Base-by-base conservation (phyloP, 2,888 invertebrate genomes). In the Trisateles emortualis region DNA sequence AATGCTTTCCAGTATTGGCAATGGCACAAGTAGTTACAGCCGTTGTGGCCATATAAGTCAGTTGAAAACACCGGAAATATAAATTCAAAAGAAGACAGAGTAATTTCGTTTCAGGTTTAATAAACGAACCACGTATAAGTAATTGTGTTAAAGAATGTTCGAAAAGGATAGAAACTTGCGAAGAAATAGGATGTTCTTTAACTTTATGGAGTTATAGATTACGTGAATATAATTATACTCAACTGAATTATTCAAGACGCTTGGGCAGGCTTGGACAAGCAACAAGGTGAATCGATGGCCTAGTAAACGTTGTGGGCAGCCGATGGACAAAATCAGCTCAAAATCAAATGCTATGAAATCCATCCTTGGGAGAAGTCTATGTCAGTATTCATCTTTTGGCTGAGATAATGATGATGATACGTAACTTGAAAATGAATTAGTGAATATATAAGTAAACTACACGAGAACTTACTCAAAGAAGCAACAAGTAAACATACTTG, bases 401-500 rank as follows among this genome's bases (percentile, higher is more conserved):
- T n/a, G n/a, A n/a, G n/a, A n/a, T n/a, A n/a, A n/a, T n/a, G n/a
- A n/a, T n/a, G n/a, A n/a, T n/a, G n/a, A n/a, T n/a, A n/a, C n/a
- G n/a, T n/a, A n/a, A n/a, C n/a, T n/a, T n/a, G n/a, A n/a, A n/a
- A 3, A 8, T 6, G 26, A 26, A 6, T 26, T 26, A 26, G 26
- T 26, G 26, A 26, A 26, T 8, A 8, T 5, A 22, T 66, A 29
- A 16, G 70, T 76, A 77, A 81, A 79, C 71, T 6, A 26, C 26
- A 26, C 8, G 4, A 26, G 26, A 26, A 26, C 8, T 26, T 26
- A 8, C 2, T 3, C 26, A 8, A 26, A 61, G 61, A 78, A 78
- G 76, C 86, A 87, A 86, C 84, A 87, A 84, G 84, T 85, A 75
- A 62, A 53, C 54, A 71, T 74, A 72, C 74, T 74, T 73, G 65